Evolutionary conservation across 2,797 vertebrate species (phyloP).

Genomic region (Neosilurus hyrtlii): DNA sequence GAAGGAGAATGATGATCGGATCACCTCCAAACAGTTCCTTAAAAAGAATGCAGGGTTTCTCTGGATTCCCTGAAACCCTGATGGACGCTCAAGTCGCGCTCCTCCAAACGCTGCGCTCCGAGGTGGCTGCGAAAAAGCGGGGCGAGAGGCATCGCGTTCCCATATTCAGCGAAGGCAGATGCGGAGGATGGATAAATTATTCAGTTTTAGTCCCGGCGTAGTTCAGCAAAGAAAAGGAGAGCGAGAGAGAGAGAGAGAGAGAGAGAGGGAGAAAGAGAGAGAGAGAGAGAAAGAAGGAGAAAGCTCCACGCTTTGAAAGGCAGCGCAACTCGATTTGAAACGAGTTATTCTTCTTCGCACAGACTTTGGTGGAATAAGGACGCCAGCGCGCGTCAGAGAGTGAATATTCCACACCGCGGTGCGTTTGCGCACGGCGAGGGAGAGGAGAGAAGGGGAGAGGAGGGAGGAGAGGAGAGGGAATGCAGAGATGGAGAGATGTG

Average conservation of each 20-base stretch:
- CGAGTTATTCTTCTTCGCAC: conserved; percentile 40
- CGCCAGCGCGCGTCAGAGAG: conserved; percentile 34
- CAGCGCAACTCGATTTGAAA: conserved; percentile 45
- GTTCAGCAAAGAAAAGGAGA: conserved; percentile 20
- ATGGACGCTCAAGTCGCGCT: conserved; percentile 23
- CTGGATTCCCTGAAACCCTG: background rate
- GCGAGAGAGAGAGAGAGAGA: conserved; percentile 35
- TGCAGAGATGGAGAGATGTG: conserved; percentile 27
- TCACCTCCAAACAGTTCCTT: background rate
- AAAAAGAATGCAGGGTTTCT: background rate
- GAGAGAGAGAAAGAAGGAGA: conserved; percentile 26
- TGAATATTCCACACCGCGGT: conserved; percentile 56
- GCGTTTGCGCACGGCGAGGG: conserved; percentile 46
- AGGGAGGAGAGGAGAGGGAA: conserved; percentile 13
- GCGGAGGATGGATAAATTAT: conserved; percentile 61
- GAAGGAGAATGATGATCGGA: too few species aligned
- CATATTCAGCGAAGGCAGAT: conserved; percentile 42
- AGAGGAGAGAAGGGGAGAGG: conserved; percentile 6
- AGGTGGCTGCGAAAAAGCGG: conserved; percentile 25
- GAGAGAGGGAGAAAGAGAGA: background rate
- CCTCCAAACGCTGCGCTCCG: conserved; percentile 40
- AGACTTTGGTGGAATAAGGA: conserved; percentile 43
- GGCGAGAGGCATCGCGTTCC: conserved; percentile 15
- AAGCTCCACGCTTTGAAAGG: background rate
- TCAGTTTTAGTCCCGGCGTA: conserved; percentile 57